Percentiles rank a stretch among this genome's conserved stretches.
phyloP scores from a whole-genome alignment of 2,888 invertebrate species.

The Caenorhabditis zanzibari region DNA sequence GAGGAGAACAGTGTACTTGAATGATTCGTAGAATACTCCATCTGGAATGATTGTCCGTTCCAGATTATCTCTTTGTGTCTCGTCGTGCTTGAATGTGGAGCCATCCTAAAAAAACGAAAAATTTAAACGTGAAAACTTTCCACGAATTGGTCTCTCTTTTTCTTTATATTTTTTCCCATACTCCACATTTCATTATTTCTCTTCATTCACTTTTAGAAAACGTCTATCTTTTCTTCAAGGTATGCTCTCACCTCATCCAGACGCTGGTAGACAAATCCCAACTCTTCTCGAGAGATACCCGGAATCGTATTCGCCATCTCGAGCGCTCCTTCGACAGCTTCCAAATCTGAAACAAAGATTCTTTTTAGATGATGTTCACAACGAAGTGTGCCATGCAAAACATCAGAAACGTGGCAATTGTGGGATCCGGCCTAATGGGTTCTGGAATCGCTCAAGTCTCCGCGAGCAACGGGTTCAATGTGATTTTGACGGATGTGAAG shows the following conservation, averaged over 20 bases:
- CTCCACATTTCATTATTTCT: neutral
- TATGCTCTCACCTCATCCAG: constrained; percentile 48
- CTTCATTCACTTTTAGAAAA: neutral
- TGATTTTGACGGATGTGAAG: constrained; percentile 90
- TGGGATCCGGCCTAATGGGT: constrained; percentile 94
- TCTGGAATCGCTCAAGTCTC: constrained; percentile 94
- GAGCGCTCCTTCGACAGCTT: constrained; percentile 81
- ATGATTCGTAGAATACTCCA: constrained; percentile 24
- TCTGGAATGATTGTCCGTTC: constrained; percentile 40
- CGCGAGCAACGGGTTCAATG: constrained; percentile 91
- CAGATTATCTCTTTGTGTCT: constrained; percentile 47
- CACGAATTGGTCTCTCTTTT: no score
- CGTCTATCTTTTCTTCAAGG: constrained; percentile 28
- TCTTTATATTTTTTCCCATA: neutral
- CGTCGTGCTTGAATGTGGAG: constrained; percentile 50
- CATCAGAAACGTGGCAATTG: constrained; percentile 90
- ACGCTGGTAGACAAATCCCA: constrained; percentile 61
- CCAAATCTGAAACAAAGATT: constrained; percentile 84
- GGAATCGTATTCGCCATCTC: constrained; percentile 19
- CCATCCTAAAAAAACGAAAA: constrained; percentile 45
- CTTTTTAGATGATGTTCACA: constrained; percentile 57
- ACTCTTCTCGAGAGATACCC: constrained; percentile 51
- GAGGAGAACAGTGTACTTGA: constrained; percentile 45
- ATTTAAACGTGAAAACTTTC: neutral
- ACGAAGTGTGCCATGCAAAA: constrained; percentile 40